Evolutionary conservation across 2,113 vertebrate genomes (phyloP), one percentile per base, ranked within the genome.

Genomic region (Cottus gobio): DNA sequence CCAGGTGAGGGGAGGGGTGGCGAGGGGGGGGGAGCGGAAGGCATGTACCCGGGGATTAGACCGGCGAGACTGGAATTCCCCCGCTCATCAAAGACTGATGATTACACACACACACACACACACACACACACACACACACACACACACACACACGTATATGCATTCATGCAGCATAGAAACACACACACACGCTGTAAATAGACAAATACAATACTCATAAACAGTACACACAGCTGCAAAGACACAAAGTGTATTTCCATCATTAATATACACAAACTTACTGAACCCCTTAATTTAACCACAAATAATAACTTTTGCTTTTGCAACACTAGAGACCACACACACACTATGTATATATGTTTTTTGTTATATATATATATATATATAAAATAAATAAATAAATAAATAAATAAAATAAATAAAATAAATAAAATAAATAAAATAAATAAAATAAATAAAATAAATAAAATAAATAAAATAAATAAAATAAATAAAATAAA

Each of bases 11-110:
- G 65, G 24, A 50, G 52, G 75, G 30, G n/a, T 56, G 22, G 18
- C 42, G 26, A 56, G 28, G 52, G 36, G 56, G 44, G 18, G 72
- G 2, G 52, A 79, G 80, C 77, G 86, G 89, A 92, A 92, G 85
- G 70, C 77, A 79, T 74, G 82, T 63, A 79, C 74, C 76, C 52
- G 28, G 60, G 84, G 90, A 91, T 92, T 90, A 93, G 76, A 87
- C 37, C 82, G 88, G 83, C 82, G 76, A 91, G 90, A 91, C 90
- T 92, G 90, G 90, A 93, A 93, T 94, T 91, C 82, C 93, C 92
- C 85, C 10, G 37, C 65, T 90, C 90, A 91, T 93, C 89, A 92
- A 85, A 93, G 84, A 90, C 84, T 78, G 81, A 84, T 90, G 82
- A 93, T 92, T 87, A 91, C 71, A 91, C 89, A 71, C 69, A 87